These are phyloP conservation scores for Charanyca ferruginea DNA, from an alignment of 2,888 invertebrate genomes.

Conservation along the genomic window DNA sequence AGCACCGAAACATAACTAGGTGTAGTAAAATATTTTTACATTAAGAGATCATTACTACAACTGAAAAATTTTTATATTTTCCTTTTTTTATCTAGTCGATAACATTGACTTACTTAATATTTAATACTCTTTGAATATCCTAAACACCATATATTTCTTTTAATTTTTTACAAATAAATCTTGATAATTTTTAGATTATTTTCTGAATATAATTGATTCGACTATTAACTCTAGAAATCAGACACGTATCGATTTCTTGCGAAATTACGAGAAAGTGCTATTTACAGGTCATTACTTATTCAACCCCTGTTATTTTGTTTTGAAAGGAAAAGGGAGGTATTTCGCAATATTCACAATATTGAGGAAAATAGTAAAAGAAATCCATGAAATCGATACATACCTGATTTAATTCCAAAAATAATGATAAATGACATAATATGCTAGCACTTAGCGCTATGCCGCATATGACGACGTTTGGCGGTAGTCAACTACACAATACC, in stretches of 20 bases:
- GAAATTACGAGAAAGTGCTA: neutral
- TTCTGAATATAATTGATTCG: constrained; percentile 59
- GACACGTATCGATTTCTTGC: constrained; percentile 47
- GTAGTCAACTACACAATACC: constrained; percentile 57
- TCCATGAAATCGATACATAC: constrained; percentile 44
- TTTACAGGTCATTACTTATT: constrained; percentile 8
- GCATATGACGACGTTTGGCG: constrained; percentile 59
- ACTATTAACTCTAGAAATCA: constrained; percentile 46
- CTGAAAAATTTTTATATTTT: constrained; percentile 63
- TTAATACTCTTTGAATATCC: constrained; percentile 63
- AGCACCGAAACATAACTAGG: constrained; percentile 71
- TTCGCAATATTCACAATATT: neutral
- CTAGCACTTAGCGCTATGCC: constrained; percentile 46
- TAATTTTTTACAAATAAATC: constrained; percentile 47
- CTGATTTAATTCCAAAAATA: constrained; percentile 32
- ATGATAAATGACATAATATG: constrained; percentile 16
- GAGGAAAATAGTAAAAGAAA: neutral
- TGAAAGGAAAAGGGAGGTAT: neutral
- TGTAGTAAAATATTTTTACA: constrained; percentile 70
- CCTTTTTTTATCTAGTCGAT: constrained; percentile 50
- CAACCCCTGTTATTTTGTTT: neutral
- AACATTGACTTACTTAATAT: constrained; percentile 58
- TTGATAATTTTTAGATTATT: constrained; percentile 58
- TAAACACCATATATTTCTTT: constrained; percentile 56
- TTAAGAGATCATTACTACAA: constrained; percentile 68